phyloP scores from a whole-genome alignment of 2,797 vertebrate genomes.

The Tapirus indicus region DNA sequence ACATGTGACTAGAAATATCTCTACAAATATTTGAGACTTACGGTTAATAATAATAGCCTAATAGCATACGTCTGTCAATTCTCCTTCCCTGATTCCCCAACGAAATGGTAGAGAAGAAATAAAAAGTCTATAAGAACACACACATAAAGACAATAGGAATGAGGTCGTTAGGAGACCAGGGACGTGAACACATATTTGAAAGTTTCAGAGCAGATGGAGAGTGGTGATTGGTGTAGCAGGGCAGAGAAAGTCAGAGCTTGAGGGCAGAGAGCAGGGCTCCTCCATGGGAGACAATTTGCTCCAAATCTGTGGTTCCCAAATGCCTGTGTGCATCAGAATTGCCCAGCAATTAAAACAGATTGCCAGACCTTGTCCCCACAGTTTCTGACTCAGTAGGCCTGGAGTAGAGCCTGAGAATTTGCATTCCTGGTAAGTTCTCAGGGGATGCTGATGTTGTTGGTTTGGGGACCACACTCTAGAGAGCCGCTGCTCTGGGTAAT shows the following conservation, averaged over 20 bases:
- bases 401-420: not conserved
- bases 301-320: not conserved
- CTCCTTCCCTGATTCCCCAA: not conserved
- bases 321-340: not conserved
- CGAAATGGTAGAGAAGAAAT: not conserved
- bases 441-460: not conserved
- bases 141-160: not conserved
- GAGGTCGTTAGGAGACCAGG: not conserved
- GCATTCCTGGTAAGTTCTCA: not conserved
- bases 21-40: not conserved
- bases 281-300: not conserved
- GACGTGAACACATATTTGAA: not conserved
- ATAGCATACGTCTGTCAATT: not conserved
- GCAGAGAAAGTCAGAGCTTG: not conserved
- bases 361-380: no score
- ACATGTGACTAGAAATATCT: not conserved
- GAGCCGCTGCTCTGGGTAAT: not conserved
- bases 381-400: not conserved
- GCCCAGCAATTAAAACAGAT: not conserved
- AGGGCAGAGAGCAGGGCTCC: fast-evolving
- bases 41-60: not conserved
- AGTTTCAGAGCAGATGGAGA: not conserved
- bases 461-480: not conserved
- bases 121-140: not conserved
- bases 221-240: not conserved